Evolutionary conservation across 2,797 vertebrate genomes (phyloP).

Genomic region (Phrynocephalus guinanensis): DNA sequence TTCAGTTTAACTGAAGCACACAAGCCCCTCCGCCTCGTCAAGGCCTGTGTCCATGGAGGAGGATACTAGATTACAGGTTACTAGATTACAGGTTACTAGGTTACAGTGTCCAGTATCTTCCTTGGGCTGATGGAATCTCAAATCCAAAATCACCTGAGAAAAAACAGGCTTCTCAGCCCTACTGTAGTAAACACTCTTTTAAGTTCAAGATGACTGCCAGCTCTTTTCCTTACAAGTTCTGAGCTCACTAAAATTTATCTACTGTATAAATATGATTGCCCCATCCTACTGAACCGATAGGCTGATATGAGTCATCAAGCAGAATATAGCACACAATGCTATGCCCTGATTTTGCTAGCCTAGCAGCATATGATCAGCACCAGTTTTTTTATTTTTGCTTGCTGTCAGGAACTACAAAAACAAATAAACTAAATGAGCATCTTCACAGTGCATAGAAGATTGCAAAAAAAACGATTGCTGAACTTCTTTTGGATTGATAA

Average conservation of each 20-base stretch:
- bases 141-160: neutral
- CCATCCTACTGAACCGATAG: neutral
- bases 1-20: no score
- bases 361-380: neutral
- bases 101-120: neutral
- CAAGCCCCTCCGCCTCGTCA: no score
- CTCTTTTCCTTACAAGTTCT: neutral
- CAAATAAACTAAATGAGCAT: no score
- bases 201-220: neutral
- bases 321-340: neutral
- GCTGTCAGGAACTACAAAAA: neutral
- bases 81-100: neutral
- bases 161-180: neutral
- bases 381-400: neutral
- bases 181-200: neutral
- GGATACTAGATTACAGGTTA: no score
- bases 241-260: neutral
- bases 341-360: no score
- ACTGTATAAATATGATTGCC: no score
- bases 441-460: neutral
- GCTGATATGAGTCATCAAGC: neutral
- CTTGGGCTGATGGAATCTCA: neutral
- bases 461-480: neutral
- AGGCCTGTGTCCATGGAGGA: no score
- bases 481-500: neutral